Evolutionary conservation across 2,797 vertebrate species (phyloP), one percentile per base, ranked within the genome.

Genomic region (Lepus townsendii): DNA sequence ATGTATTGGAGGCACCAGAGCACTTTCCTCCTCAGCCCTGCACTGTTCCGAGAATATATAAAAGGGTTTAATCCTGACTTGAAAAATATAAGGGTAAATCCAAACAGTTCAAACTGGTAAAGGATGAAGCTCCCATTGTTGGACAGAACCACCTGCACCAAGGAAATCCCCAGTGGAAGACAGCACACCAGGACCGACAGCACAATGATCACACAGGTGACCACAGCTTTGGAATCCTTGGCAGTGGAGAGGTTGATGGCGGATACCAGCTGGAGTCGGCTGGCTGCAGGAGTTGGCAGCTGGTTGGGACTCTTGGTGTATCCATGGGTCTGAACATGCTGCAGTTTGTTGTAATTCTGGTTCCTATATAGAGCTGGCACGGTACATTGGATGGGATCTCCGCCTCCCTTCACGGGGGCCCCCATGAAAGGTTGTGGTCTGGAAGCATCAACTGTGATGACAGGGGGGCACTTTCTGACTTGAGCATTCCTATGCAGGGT

Each of bases 41-140:
- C 99, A 0, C 99, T 99, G 98, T 99, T 99, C 60, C 99, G 99
- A 0, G 99, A 99, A 94, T 99, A 99, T 85, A 99, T 99, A 68
- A 99, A 99, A 5, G 99, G 99, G 94, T 99, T 99, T 97, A 99
- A 98, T 88, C 99, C 99, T 0, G 99, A 99, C 93, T 99, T 99
- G 95, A 99, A 98, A 94, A 99, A 99, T 94, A 99, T 99, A 0
- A 99, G 99, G 27, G 99, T 99, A 93, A 99, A 99, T 35, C 99
- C 99, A 12, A 99, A 99, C 68, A 99, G 98, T 97, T 99, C 99
- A 13, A 99, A 99, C 98, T 99, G 99, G 98, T 99, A 99, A 90
- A 99, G 99, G 80, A 99, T 97, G 76, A 99, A 99, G 96, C 98
- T 98, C 35, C 98, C 98, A 0, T 98, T 98, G 7, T 98, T 98